These are phyloP conservation scores for Salmo trutta DNA, from an alignment of 2,797 vertebrate species.

Conservation along the genomic window DNA sequence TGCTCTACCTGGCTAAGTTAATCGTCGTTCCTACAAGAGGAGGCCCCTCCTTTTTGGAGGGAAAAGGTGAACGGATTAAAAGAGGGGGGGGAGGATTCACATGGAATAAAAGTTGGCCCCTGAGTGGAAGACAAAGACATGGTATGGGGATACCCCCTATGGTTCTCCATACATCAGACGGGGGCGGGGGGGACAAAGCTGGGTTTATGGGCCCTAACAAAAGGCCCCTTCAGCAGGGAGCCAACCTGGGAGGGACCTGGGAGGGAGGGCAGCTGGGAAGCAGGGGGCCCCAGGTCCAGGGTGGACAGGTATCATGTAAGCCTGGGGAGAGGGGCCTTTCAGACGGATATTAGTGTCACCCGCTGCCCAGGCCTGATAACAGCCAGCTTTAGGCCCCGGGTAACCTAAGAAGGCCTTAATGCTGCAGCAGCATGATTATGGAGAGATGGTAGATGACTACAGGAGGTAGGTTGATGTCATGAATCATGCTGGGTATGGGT, in stretches of 20 bases:
- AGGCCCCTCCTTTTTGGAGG: not conserved
- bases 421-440: slow-evolving; percentile 25
- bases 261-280: slow-evolving; percentile 50
- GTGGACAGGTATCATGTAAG: slow-evolving; percentile 44
- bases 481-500: slow-evolving; percentile 6
- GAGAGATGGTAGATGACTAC: slow-evolving; percentile 28
- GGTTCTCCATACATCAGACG: slow-evolving; percentile 38
- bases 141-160: slow-evolving; percentile 42
- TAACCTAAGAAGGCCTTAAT: slow-evolving; percentile 51
- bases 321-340: slow-evolving; percentile 34
- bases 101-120: slow-evolving; percentile 14
- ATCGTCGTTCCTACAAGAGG: not conserved
- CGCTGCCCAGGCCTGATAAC: slow-evolving; percentile 32
- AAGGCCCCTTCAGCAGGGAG: slow-evolving; percentile 46
- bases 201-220: slow-evolving; percentile 51
- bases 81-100: slow-evolving; percentile 4
- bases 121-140: slow-evolving; percentile 26
- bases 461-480: slow-evolving; percentile 24
- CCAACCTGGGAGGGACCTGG: slow-evolving; percentile 29
- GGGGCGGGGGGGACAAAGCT: slow-evolving; percentile 38
- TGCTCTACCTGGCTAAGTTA: not conserved
- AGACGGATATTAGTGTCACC: slow-evolving; percentile 40
- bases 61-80: slow-evolving; percentile 22
- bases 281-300: slow-evolving; percentile 36
- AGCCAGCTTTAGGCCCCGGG: slow-evolving; percentile 32